Evolutionary conservation across 2,888 invertebrate genomes (phyloP).

Genomic region (Eustalomyia histrio): DNA sequence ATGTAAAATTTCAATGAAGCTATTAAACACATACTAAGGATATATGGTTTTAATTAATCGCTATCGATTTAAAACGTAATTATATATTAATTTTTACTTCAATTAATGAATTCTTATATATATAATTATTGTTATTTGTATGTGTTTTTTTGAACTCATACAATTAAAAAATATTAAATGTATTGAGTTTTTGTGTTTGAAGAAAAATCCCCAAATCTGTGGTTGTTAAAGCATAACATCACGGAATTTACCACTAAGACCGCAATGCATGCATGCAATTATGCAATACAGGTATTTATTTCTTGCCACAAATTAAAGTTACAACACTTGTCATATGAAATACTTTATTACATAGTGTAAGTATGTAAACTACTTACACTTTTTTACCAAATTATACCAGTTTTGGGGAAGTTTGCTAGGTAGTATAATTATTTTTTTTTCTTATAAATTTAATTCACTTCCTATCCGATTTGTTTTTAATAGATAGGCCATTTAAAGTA

Average conservation of each 20-base stretch:
- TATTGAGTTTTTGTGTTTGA: background rate
- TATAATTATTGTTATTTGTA: slow-evolving; percentile 41
- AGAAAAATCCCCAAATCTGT: slow-evolving; percentile 9
- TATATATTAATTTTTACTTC: background rate
- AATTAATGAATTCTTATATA: slow-evolving; percentile 45
- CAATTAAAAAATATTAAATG: background rate
- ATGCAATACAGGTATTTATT: slow-evolving; percentile 45
- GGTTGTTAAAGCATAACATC: slow-evolving; percentile 39
- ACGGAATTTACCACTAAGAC: slow-evolving; percentile 17
- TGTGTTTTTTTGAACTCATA: background rate
- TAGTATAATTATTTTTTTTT: background rate
- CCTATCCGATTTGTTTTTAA: too few species aligned
- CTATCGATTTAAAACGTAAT: background rate
- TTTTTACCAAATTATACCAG: slow-evolving; percentile 5
- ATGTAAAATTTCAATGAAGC: background rate
- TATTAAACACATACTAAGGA: background rate
- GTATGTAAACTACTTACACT: slow-evolving; percentile 19
- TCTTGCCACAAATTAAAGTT: slow-evolving; percentile 13
- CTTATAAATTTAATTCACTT: too few species aligned
- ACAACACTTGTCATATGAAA: slow-evolving; percentile 37
- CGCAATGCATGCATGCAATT: slow-evolving; percentile 42
- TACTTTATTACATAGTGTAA: slow-evolving; percentile 12
- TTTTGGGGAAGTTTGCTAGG: background rate
- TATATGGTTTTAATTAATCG: too few species aligned
- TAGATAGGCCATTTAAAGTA: too few species aligned